Base-by-base conservation (phyloP, 2,797 vertebrate species). In the Phylloscopus collybita region DNA sequence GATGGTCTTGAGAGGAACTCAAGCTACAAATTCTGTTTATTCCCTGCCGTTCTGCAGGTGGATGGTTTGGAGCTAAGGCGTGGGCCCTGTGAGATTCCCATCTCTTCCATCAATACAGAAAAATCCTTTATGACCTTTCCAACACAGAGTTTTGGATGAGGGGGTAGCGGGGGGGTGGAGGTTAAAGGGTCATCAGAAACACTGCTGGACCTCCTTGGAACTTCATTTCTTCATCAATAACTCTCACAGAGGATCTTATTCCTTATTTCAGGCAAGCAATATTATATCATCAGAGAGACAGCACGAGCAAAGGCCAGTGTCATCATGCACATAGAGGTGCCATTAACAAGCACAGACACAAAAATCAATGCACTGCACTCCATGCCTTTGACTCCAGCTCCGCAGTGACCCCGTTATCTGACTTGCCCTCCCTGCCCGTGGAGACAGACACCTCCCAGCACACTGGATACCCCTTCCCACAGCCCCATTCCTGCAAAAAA, bases 331-430 rank as follows among this genome's bases (percentile, higher is more conserved):
- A 2, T 42, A 4, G 34, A 87, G 84, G 79, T 86, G 75, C 57
- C 75, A 80, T 94, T 95, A 92, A 83, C 71, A 91, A 92, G 65
- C 61, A 50, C 53, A 75, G 87, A 74, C 54, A 75, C 40, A 83
- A 92, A 91, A 94, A 89, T 93, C 92, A 79, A 87, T 95, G 94
- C 32, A 3, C 20, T 59, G 62, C 59, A 57, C 74, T 87, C 53
- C 26, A 6, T 73, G 36, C 26, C 85, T 93, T 65, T 61, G 61
- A 78, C n/a, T 86, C n/a, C 75, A 79, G 54, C 21, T 5, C 80
- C 62, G 45, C 59, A 10, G n/a, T 83, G 84, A 88, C 86, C 49
- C 72, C 0, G 1, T 26, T 76, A 32, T 22, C 75, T 67, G 30
- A 47, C 27, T 47, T 21, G 26, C n/a, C 36, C 9, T 67, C 72